phyloP scores from a whole-genome alignment of 2,113 vertebrate genomes.

The Nothobranchius furzeri region DNA sequence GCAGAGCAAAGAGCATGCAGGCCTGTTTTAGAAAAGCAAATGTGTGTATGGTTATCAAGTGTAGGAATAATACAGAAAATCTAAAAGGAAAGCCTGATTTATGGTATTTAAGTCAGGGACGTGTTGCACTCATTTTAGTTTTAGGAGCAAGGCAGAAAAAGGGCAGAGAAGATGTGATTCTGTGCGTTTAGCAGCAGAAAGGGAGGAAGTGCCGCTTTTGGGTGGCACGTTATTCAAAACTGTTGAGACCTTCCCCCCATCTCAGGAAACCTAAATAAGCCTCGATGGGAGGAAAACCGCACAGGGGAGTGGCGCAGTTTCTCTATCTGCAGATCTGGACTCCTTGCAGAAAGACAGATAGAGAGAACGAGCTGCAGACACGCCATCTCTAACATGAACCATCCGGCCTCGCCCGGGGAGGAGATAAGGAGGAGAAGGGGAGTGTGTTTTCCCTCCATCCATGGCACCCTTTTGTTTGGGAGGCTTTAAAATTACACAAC shows the following conservation, averaged over 20 bases:
- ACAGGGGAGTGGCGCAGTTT: conserved; percentile 66
- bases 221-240: conserved; percentile 55
- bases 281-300: conserved; percentile 73
- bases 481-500: conserved; percentile 29
- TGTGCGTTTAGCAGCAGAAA: conserved; percentile 27
- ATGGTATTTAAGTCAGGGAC: background rate
- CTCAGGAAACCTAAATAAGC: conserved; percentile 64
- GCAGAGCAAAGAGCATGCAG: background rate
- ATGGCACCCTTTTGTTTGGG: conserved; percentile 34
- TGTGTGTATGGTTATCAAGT: background rate
- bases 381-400: conserved; percentile 66
- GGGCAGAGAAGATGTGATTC: background rate
- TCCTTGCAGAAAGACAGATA: conserved; percentile 67
- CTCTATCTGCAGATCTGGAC: conserved; percentile 66
- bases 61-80: background rate
- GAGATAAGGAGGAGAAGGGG: conserved; percentile 54
- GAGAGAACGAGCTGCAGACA: conserved; percentile 68
- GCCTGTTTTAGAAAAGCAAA: background rate
- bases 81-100: background rate
- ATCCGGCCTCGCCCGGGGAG: conserved; percentile 42
- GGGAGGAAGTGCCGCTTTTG: conserved; percentile 72
- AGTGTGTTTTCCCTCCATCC: conserved; percentile 25
- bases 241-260: conserved; percentile 11
- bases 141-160: background rate
- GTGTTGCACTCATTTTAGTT: background rate